Evolutionary conservation across 2,888 invertebrate genomes (phyloP).

Genomic region (Octonoba sinensis): DNA sequence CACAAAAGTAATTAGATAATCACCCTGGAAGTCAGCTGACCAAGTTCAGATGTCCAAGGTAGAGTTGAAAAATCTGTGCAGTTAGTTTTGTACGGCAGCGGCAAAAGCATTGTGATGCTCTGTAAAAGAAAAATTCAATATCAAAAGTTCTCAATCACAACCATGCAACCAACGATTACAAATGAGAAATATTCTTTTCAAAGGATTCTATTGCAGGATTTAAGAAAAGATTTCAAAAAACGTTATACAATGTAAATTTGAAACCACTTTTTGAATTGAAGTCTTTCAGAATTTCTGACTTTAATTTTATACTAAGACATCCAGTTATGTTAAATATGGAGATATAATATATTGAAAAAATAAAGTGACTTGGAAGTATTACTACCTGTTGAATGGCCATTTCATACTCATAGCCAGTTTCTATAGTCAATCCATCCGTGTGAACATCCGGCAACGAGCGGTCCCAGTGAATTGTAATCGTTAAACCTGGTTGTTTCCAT

Average conservation of each 20-base stretch:
- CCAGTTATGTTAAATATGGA: too few relatives aligned
- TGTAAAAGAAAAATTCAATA: conserved; percentile 5
- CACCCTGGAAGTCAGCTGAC: conserved; percentile 34
- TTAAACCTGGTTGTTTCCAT: conserved; percentile 8
- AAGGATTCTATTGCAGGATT: too few relatives aligned
- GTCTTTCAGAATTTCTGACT: too few relatives aligned
- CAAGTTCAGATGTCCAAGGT: conserved; percentile 21
- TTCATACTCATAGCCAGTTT: conserved; percentile 17
- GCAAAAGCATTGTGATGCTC: conserved; percentile 22
- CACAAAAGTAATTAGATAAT: neutral
- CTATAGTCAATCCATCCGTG: conserved; percentile 23
- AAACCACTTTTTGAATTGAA: too few relatives aligned
- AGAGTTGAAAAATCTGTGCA: conserved; percentile 38
- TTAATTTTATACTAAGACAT: too few relatives aligned
- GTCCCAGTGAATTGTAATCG: conserved; percentile 22
- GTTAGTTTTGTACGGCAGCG: conserved; percentile 54
- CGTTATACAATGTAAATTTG: too few relatives aligned
- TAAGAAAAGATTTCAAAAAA: too few relatives aligned
- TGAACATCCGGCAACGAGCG: conserved; percentile 21
- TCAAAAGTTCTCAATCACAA: neutral
- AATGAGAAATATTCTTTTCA: neutral
- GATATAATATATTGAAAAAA: too few relatives aligned
- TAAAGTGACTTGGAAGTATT: neutral
- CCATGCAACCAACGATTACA: neutral
- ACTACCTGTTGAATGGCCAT: conserved; percentile 32